Conservation (phyloP, 2,113 vertebrate genomes). For the Thalassoma bifasciatum region DNA sequence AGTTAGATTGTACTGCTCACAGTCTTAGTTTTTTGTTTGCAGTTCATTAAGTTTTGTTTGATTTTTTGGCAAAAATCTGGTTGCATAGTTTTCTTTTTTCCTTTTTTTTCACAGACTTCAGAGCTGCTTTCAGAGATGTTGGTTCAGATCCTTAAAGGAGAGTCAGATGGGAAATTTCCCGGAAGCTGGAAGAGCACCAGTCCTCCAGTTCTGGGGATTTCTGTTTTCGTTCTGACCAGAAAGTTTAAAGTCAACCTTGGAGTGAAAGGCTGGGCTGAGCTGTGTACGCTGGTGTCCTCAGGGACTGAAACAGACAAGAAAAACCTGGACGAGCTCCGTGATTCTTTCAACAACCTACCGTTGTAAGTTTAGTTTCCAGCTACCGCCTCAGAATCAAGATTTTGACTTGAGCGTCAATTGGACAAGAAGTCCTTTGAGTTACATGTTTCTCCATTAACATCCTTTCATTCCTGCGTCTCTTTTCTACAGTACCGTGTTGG, state of each 20-base stretch:
- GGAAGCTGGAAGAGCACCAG: not conserved
- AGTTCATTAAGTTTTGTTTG: too few species aligned
- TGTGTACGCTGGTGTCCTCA: conserved; percentile 75
- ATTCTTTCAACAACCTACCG: accelerated
- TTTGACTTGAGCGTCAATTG: too few species aligned
- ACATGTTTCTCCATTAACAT: too few species aligned
- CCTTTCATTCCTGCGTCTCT: not conserved
- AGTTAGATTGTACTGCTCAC: too few species aligned
- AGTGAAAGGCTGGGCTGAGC: conserved; percentile 56
- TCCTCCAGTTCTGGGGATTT: conserved; percentile 61
- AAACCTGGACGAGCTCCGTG: conserved; percentile 23
- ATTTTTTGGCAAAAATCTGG: too few species aligned
- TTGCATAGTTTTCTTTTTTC: not conserved
- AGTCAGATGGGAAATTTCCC: not conserved
- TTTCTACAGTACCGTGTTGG: conserved; percentile 58
- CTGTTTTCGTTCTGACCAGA: conserved; percentile 60
- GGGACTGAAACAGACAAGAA: not conserved
- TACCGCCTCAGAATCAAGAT: not conserved
- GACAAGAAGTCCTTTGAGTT: too few species aligned
- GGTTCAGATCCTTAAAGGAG: conserved; percentile 54
- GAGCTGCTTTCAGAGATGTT: conserved; percentile 65
- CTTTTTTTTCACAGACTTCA: conserved; percentile 40
- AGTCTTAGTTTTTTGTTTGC: too few species aligned
- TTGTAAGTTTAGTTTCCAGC: conserved; percentile 50
- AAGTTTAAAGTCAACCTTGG: not conserved